These are phyloP conservation scores for Beris morrisii DNA, from an alignment of 2,888 invertebrate species.

Conservation along the genomic window DNA sequence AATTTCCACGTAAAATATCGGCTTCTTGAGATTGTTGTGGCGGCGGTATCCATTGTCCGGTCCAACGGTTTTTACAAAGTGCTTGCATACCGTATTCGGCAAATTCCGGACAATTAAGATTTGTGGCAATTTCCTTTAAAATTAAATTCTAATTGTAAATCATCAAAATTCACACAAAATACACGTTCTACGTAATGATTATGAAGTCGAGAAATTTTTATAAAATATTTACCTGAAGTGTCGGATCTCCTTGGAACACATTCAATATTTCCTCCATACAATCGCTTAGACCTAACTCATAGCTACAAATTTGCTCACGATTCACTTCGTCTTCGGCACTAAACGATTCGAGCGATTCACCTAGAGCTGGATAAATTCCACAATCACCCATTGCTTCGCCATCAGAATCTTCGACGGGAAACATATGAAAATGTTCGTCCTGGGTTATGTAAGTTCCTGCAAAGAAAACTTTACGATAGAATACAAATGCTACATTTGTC, in stretches of 20 bases:
- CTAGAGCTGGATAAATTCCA: conserved; percentile 51
- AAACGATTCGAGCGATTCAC: conserved; percentile 51
- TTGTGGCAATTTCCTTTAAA: conserved; percentile 53
- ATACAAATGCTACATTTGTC: conserved; percentile 1
- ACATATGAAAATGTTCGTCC: conserved; percentile 47
- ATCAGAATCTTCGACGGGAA: conserved; percentile 44
- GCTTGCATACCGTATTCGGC: conserved; percentile 56
- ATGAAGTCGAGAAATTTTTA: too few relatives aligned
- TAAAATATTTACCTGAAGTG: conserved; percentile 47
- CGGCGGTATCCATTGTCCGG: conserved; percentile 50
- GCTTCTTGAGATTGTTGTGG: conserved; percentile 43
- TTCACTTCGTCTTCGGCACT: conserved; percentile 49
- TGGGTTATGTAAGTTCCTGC: conserved; percentile 43
- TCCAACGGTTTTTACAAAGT: conserved; percentile 55
- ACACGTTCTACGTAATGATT: neutral
- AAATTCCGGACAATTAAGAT: conserved; percentile 54
- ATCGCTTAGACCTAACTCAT: conserved; percentile 49
- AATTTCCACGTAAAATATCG: conserved; percentile 37
- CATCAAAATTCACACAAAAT: conserved; percentile 24
- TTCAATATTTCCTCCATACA: conserved; percentile 56
- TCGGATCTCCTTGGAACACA: conserved; percentile 51
- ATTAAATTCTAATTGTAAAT: conserved; percentile 30
- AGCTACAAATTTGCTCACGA: conserved; percentile 49
- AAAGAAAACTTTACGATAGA: conserved; percentile 14
- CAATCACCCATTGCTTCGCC: conserved; percentile 44